Evolutionary conservation across 2,888 invertebrate species (phyloP).

Genomic region (Polydrusus cervinus): DNA sequence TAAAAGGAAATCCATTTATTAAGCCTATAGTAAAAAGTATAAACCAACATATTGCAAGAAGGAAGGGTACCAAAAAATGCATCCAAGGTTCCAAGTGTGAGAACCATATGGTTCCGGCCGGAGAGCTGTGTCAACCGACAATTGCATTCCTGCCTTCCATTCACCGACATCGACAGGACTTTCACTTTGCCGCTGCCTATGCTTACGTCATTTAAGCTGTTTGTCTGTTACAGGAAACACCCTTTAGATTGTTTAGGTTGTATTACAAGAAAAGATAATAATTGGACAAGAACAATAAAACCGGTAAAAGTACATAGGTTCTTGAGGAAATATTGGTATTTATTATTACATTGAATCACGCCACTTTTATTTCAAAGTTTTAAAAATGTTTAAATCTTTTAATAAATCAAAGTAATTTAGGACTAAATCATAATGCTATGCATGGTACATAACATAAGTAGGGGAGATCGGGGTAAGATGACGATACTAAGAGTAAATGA

Average conservation of each 20-base stretch:
- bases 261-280: not conserved
- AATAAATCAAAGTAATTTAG: no score
- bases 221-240: constrained; percentile 41
- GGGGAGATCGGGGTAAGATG: no score
- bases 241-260: constrained; percentile 26
- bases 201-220: constrained; percentile 42
- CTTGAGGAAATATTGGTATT: not conserved
- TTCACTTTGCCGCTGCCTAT: constrained; percentile 47
- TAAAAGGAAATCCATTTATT: not conserved
- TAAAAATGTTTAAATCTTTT: no score
- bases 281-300: constrained; percentile 2
- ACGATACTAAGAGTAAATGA: no score
- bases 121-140: constrained; percentile 50
- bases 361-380: no score
- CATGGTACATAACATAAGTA: no score
- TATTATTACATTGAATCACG: not conserved
- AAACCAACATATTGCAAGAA: constrained; percentile 7
- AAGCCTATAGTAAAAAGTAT: not conserved
- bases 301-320: not conserved
- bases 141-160: constrained; percentile 52
- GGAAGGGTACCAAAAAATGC: constrained; percentile 39
- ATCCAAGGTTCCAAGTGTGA: constrained; percentile 52
- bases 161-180: constrained; percentile 45
- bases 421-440: no score
- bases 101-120: constrained; percentile 55